Percentiles rank a stretch among this genome's conserved stretches.
Evolutionary conservation across 2,888 invertebrate species (phyloP).

Genomic region (Hoplodrina blanda): DNA sequence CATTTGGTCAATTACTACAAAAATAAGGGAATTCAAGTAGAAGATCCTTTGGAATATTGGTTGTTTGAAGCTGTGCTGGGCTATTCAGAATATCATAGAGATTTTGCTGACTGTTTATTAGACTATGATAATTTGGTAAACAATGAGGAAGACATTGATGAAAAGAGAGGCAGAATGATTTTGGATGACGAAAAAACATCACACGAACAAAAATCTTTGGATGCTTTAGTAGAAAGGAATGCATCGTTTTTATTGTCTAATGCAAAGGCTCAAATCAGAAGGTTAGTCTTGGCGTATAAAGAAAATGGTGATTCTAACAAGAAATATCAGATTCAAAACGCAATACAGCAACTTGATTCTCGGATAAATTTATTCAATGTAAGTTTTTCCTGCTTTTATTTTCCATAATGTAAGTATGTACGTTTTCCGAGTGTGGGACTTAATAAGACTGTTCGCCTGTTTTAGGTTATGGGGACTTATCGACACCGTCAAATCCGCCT

Average conservation of each 20-base stretch:
- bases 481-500: conserved; percentile 37
- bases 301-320: conserved; percentile 7
- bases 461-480: conserved; percentile 70
- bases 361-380: conserved; percentile 73
- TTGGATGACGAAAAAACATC: conserved; percentile 71
- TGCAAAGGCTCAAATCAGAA: conserved; percentile 60
- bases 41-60: conserved; percentile 74
- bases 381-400: conserved; percentile 50
- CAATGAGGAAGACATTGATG: conserved; percentile 61
- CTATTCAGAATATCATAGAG: conserved; percentile 51
- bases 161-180: conserved; percentile 66
- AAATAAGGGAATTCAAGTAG: conserved; percentile 4
- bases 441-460: conserved; percentile 6
- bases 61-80: conserved; percentile 69
- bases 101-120: conserved; percentile 53
- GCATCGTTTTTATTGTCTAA: conserved; percentile 68
- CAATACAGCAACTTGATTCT: conserved; percentile 64
- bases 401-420: background rate
- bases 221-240: conserved; percentile 25
- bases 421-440: background rate
- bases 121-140: conserved; percentile 51
- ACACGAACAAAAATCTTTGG: conserved; percentile 36
- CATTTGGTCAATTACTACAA: conserved; percentile 65
- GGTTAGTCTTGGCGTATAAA: conserved; percentile 55
- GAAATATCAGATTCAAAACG: conserved; percentile 27